These are phyloP conservation scores for Caiman crocodilus DNA, from an alignment of 2,797 vertebrate species.

Conservation along the genomic window DNA sequence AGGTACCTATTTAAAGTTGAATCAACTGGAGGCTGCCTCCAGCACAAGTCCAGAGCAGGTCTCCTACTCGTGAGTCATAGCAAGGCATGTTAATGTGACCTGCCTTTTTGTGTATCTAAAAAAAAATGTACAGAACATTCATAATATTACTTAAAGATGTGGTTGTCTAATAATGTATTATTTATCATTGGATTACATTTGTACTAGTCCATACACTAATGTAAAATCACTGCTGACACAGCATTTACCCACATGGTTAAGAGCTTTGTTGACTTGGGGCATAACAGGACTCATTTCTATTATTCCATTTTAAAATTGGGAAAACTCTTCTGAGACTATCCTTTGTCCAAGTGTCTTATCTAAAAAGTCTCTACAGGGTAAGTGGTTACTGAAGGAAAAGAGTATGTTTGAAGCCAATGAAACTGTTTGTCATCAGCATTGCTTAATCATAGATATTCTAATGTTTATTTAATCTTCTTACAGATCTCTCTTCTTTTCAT, in stretches of 20 bases:
- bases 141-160: not conserved
- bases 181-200: not conserved
- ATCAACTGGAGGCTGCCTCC: too few relatives aligned
- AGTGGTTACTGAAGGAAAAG: not conserved
- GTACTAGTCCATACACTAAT: too few relatives aligned
- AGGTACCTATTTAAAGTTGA: too few relatives aligned
- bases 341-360: not conserved
- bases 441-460: not conserved
- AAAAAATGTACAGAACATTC: not conserved
- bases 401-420: not conserved
- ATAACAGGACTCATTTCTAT: not conserved
- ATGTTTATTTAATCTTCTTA: conserved; percentile 39
- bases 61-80: too few relatives aligned
- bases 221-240: not conserved
- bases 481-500: conserved; percentile 92
- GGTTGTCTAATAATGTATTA: not conserved
- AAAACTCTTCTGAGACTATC: not conserved
- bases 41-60: too few relatives aligned
- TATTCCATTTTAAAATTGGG: conserved; percentile 15
- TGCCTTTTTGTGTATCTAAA: too few relatives aligned
- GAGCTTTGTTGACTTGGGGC: not conserved
- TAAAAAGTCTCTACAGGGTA: not conserved
- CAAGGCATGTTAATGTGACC: too few relatives aligned
- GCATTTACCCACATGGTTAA: not conserved
- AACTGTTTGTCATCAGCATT: not conserved